phyloP scores from a whole-genome alignment of 2,113 vertebrate species.

The Heterotis niloticus region DNA sequence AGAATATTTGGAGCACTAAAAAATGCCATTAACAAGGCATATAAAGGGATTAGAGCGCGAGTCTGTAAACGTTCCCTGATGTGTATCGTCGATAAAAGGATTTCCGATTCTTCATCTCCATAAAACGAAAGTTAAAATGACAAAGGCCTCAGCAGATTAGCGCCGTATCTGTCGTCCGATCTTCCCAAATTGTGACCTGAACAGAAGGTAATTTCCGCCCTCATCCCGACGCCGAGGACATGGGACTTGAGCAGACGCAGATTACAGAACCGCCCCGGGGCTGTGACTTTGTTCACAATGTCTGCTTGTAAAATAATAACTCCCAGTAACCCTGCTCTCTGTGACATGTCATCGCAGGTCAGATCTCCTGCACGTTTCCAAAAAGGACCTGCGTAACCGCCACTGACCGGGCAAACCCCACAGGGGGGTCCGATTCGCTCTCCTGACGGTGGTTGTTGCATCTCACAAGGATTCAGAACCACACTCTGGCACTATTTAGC shows the following conservation, averaged over 20 bases:
- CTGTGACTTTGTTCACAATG: constrained; percentile 49
- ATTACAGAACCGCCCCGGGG: constrained; percentile 57
- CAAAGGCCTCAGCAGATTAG: constrained; percentile 61
- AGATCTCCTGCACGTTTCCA: constrained; percentile 36
- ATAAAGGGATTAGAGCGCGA: constrained; percentile 69
- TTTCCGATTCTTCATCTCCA: constrained; percentile 67
- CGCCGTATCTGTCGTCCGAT: constrained; percentile 65
- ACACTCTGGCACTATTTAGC: not conserved
- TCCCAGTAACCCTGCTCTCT: constrained; percentile 41
- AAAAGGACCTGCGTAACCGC: constrained; percentile 3
- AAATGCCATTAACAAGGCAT: constrained; percentile 56
- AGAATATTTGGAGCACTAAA: constrained; percentile 55
- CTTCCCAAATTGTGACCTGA: constrained; percentile 51
- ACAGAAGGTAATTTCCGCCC: constrained; percentile 41
- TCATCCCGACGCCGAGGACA: constrained; percentile 51
- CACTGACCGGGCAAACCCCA: not conserved
- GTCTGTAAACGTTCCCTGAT: constrained; percentile 63
- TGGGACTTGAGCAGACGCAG: constrained; percentile 51
- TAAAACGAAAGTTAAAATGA: constrained; percentile 58
- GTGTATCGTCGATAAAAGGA: constrained; percentile 67
- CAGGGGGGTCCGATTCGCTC: too few relatives aligned
- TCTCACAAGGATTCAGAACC: not conserved
- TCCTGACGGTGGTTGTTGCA: too few relatives aligned
- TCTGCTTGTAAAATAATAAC: constrained; percentile 45
- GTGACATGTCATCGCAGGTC: constrained; percentile 54